These are phyloP conservation scores for Tanytarsus gracilentus DNA, from an alignment of 2,888 invertebrate species.

Conservation along the genomic window DNA sequence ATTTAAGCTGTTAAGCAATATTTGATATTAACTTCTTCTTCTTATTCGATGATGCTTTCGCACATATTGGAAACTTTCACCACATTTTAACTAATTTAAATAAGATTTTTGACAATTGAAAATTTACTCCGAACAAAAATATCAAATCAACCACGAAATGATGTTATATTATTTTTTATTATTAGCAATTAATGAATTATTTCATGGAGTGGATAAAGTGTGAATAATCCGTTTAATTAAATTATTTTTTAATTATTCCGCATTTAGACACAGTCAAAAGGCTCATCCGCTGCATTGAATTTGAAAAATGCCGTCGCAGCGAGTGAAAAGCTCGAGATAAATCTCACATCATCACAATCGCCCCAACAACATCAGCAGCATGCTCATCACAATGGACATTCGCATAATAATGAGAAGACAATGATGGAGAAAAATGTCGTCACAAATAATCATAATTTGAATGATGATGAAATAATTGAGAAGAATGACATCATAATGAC, in stretches of 20 bases:
- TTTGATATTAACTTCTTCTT: too few relatives aligned
- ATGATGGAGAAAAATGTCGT: slow-evolving; percentile 24
- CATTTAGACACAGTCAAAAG: slow-evolving; percentile 41
- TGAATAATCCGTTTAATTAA: slow-evolving; percentile 7
- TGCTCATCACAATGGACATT: slow-evolving; percentile 31
- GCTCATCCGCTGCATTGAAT: slow-evolving; percentile 42
- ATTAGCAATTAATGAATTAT: neutral
- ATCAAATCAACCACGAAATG: too few relatives aligned
- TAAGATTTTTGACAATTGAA: too few relatives aligned
- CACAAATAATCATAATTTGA: slow-evolving; percentile 30
- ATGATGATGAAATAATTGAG: slow-evolving; percentile 31
- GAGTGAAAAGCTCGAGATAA: slow-evolving; percentile 40
- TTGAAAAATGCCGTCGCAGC: slow-evolving; percentile 34
- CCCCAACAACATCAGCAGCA: too few relatives aligned
- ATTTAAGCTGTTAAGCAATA: too few relatives aligned
- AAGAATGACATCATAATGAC: slow-evolving; percentile 17
- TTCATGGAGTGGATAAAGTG: neutral
- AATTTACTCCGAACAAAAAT: too few relatives aligned
- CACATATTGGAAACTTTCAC: too few relatives aligned
- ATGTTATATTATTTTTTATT: too few relatives aligned
- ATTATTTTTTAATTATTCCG: slow-evolving; percentile 4
- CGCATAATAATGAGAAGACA: neutral
- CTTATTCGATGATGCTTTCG: too few relatives aligned
- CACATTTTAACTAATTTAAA: too few relatives aligned
- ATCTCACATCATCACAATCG: slow-evolving; percentile 14